Evolutionary conservation across 2,113 vertebrate genomes (phyloP).

Genomic region (Trinectes maculatus): DNA sequence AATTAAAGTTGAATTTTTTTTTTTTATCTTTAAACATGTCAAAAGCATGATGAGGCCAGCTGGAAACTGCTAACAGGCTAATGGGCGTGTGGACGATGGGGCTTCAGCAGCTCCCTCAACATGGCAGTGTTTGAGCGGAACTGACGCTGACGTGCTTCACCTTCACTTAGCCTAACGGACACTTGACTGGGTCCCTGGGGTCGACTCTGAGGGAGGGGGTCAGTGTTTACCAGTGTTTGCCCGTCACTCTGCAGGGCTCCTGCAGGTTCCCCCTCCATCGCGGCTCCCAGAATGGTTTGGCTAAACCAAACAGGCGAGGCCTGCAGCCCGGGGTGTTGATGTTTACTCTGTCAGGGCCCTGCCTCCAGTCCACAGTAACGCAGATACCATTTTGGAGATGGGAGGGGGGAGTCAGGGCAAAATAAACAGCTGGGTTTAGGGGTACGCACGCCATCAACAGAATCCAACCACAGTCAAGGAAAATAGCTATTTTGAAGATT

Average conservation of each 20-base stretch:
- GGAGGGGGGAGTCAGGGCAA: constrained; percentile 49
- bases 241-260: constrained; percentile 65
- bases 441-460: constrained; percentile 53
- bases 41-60: not conserved
- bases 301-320: constrained; percentile 59
- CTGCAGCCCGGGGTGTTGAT: constrained; percentile 63
- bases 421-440: constrained; percentile 70
- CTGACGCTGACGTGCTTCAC: constrained; percentile 72
- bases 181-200: constrained; percentile 72
- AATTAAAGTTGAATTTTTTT: not conserved
- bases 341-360: constrained; percentile 63
- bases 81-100: constrained; percentile 62
- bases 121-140: constrained; percentile 68
- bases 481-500: constrained; percentile 17
- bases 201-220: constrained; percentile 53
- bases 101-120: constrained; percentile 44
- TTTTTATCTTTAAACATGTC: not conserved
- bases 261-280: constrained; percentile 47
- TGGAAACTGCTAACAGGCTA: constrained; percentile 25
- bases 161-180: constrained; percentile 78
- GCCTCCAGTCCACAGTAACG: constrained; percentile 53
- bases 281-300: constrained; percentile 39
- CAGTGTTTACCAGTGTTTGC: constrained; percentile 72
- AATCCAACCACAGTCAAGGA: constrained; percentile 63
- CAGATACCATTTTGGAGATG: constrained; percentile 75